Evolutionary conservation across 2,797 vertebrate species (phyloP), one percentile per base, ranked within the genome.

Genomic region (Macrochelys suwanniensis): DNA sequence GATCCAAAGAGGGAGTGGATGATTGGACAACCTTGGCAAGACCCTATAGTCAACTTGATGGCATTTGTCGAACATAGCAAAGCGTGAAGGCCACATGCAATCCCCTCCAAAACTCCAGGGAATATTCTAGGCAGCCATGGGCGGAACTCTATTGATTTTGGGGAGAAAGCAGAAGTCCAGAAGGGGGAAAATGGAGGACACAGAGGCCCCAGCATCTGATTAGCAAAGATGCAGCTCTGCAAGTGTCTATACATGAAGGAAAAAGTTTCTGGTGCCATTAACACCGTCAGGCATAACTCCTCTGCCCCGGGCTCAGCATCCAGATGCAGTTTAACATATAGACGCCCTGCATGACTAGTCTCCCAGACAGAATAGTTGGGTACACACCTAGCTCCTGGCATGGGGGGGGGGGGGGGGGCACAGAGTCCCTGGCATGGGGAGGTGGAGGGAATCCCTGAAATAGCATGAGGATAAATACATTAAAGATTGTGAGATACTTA

Each of bases 21-120:
- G 31, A 37, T 5, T 37, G 65, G 65, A 17, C 65, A 68, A 21
- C 17, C 65, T 37, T 19, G 80, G 84, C 78, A 89, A 26, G 79
- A 84, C 26, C 3, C 53, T 31, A 59, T 91, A 37, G 31, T 47
- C 37, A 65, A 88, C 93, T 95, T n/a, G 95, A 96, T 85, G 79
- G 86, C 77, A 79, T 82, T 59, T 78, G 79, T 84, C 90, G 92
- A 42, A 74, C 49, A 16, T 12, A 33, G 28, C 12, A 31, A 61
- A 33, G 57, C 16, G 12, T 33, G 6, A 61, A 15, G 3, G 13
- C 13, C 11, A 26, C 13, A 33, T 31, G 28, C 11, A 33, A 61
- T 31, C 57, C 6, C 12, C 57, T 61, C 28, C 57, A 15, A 5
- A 61, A 31, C 28, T 61, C 57, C 57, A 61, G 28, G 57, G 57